phyloP scores from a whole-genome alignment of 1,140 invertebrate genomes.

The Orius insidiosus region DNA sequence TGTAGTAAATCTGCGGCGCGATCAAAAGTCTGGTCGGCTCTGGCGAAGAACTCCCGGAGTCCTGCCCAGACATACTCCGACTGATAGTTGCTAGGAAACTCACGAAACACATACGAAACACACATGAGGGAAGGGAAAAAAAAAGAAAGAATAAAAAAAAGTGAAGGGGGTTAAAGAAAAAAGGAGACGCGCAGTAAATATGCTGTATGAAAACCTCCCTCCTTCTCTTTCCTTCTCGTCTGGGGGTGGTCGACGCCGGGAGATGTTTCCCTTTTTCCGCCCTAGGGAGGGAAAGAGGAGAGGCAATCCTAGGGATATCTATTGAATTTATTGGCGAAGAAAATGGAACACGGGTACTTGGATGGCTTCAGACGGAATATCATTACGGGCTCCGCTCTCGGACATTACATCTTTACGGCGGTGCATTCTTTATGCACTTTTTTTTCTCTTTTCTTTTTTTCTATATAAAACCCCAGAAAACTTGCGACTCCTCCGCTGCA shows the following conservation, averaged over 20 bases:
- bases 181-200: slow-evolving; percentile 1
- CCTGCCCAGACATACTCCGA: slow-evolving; percentile 5
- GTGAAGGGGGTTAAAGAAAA: neutral
- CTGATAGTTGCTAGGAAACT: slow-evolving; percentile 15
- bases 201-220: slow-evolving; percentile 3
- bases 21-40: neutral
- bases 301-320: too few relatives aligned
- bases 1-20: slow-evolving; percentile 18
- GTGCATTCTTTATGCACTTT: too few relatives aligned
- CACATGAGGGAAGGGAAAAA: neutral
- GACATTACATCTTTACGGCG: too few relatives aligned
- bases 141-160: slow-evolving; percentile 7
- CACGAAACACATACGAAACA: neutral
- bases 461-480: too few relatives aligned
- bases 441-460: too few relatives aligned
- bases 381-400: too few relatives aligned
- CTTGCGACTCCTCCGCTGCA: too few relatives aligned
- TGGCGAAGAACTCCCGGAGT: neutral
- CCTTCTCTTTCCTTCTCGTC: slow-evolving; percentile 8
- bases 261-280: too few relatives aligned
- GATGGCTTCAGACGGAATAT: too few relatives aligned
- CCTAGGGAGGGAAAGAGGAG: too few relatives aligned
- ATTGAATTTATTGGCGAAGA: too few relatives aligned
- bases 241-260: neutral
- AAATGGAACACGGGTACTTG: too few relatives aligned